Conservation (phyloP, 37 sponge, comb jelly and placozoan species). For the Haliclona indistincta region DNA sequence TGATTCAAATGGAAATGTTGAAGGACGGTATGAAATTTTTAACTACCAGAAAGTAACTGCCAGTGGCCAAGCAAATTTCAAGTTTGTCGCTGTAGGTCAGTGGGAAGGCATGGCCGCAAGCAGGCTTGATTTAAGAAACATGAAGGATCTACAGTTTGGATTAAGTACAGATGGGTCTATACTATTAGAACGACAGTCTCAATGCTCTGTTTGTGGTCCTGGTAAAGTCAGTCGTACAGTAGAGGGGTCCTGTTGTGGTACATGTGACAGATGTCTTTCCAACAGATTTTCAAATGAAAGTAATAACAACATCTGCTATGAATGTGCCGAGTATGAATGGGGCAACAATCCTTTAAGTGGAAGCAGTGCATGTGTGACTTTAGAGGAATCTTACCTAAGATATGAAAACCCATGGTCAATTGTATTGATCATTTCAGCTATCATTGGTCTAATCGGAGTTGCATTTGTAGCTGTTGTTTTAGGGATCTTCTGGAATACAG, state of each 20-base stretch:
- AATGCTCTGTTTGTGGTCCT: conserved; percentile 49
- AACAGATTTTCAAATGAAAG: conserved; percentile 34
- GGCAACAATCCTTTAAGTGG: conserved; percentile 65
- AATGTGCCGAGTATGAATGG: conserved; percentile 60
- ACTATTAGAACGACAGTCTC: conserved; percentile 15
- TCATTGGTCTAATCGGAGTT: conserved; percentile 38
- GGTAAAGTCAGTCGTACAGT: conserved; percentile 38
- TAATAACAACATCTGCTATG: conserved; percentile 20
- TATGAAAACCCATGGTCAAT: background rate
- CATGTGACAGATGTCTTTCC: conserved; percentile 66
- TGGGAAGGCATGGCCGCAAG: conserved; percentile 4
- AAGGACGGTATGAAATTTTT: conserved; percentile 60
- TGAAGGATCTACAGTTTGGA: conserved; percentile 52
- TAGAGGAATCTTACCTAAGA: conserved; percentile 13
- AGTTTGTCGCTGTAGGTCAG: conserved; percentile 40
- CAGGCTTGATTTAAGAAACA: background rate
- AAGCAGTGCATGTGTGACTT: conserved; percentile 39
- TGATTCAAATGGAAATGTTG: conserved; percentile 57
- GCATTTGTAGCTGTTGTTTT: conserved; percentile 25
- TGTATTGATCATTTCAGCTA: conserved; percentile 14
- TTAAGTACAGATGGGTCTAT: background rate
- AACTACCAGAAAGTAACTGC: conserved; percentile 38
- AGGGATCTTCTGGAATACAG: conserved; percentile 42
- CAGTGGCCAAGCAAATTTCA: background rate
- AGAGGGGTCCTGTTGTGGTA: conserved; percentile 62